A percentile compares a stretch with the other conserved stretches of the same genome.
Evolutionary conservation across 2,888 invertebrate species (phyloP).

Genomic region (Drosophila merina): DNA sequence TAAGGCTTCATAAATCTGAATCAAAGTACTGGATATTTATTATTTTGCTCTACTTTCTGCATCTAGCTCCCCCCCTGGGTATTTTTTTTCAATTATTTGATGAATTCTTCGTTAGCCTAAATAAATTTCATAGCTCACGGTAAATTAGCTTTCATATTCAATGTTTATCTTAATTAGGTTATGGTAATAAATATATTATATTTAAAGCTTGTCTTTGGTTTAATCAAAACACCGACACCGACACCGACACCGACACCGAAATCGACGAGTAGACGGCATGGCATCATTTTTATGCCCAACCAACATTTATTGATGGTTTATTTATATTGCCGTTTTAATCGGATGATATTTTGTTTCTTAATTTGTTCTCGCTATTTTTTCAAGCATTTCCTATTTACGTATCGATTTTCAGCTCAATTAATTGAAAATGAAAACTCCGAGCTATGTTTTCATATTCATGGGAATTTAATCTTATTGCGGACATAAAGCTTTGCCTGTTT

Average conservation of each 20-base stretch:
- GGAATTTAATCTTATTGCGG: slow-evolving; percentile 1
- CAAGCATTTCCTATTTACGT: neutral
- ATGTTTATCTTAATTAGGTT: slow-evolving; percentile 1
- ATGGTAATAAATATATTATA: neutral
- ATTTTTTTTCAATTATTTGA: neutral
- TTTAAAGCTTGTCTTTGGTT: neutral
- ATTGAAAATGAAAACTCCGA: neutral
- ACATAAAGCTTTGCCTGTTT: neutral
- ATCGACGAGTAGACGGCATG: no score
- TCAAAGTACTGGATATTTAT: neutral
- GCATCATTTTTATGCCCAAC: no score
- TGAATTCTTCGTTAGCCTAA: neutral
- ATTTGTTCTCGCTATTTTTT: neutral
- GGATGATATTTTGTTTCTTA: slow-evolving; percentile 5
- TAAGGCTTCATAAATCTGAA: neutral
- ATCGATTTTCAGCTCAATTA: slow-evolving; percentile 5
- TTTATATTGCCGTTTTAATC: slow-evolving; percentile 1
- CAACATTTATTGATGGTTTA: neutral
- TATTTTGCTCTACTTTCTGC: no score
- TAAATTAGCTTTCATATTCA: neutral
- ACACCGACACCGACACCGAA: no score
- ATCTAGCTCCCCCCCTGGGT: no score
- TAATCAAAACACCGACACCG: no score
- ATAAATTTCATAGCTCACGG: neutral
- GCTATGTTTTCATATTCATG: neutral